phyloP scores from a whole-genome alignment of 92 coral and sea anemone genomes.

The Zoanthus sociatus region DNA sequence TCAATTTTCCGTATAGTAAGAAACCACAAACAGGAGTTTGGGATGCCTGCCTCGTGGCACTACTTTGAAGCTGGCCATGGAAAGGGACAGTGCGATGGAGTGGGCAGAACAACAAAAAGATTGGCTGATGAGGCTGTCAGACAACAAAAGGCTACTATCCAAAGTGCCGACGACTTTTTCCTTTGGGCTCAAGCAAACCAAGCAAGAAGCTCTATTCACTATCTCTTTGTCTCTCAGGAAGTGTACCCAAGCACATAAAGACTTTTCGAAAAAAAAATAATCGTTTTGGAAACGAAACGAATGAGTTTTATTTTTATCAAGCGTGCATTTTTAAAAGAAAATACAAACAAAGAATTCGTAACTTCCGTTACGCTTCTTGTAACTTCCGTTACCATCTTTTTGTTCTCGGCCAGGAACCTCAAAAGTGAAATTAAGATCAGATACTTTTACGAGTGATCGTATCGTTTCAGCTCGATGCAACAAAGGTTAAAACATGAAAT shows the following conservation, averaged over 20 bases:
- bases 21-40: conserved; percentile 48
- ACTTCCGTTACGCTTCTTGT: conserved; percentile 8
- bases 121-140: conserved; percentile 67
- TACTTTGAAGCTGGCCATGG: conserved; percentile 68
- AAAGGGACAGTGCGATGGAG: conserved; percentile 63
- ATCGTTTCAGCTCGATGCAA: conserved; percentile 11
- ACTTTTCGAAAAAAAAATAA: background rate
- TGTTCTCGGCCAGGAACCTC: conserved; percentile 5
- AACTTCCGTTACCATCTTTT: conserved; percentile 30
- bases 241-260: conserved; percentile 3
- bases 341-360: conserved; percentile 25
- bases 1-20: conserved; percentile 49
- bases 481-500: conserved; percentile 19
- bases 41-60: conserved; percentile 55
- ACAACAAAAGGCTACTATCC: conserved; percentile 51
- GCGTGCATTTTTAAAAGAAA: conserved; percentile 14
- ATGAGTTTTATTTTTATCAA: background rate
- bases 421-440: conserved; percentile 6
- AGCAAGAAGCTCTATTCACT: conserved; percentile 6
- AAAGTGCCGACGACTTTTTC: conserved; percentile 59
- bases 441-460: background rate
- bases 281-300: too few species aligned
- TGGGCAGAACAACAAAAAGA: conserved; percentile 59
- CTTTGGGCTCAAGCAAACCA: conserved; percentile 52
- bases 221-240: conserved; percentile 24